phyloP scores from a whole-genome alignment of 2,113 vertebrate genomes.

The Sceloporus undulatus region DNA sequence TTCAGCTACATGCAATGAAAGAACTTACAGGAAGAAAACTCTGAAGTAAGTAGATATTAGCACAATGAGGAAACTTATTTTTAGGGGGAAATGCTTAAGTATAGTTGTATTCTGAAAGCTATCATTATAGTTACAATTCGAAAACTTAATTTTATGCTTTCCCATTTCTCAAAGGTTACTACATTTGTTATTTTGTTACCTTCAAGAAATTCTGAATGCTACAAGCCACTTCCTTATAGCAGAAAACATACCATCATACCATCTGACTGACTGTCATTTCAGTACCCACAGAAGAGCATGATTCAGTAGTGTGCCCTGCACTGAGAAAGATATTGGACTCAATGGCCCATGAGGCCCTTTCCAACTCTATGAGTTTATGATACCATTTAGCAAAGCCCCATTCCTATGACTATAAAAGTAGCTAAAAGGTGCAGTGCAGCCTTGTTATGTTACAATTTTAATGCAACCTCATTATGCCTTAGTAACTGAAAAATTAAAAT shows the following conservation, averaged over 20 bases:
- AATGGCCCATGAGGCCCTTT: too few species aligned
- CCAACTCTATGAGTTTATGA: too few species aligned
- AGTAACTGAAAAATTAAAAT: too few species aligned
- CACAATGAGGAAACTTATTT: constrained; percentile 10
- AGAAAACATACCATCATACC: not conserved
- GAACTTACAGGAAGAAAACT: not conserved
- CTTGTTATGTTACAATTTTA: not conserved
- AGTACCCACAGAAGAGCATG: not conserved
- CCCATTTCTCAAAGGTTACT: not conserved
- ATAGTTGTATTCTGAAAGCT: not conserved
- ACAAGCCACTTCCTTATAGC: not conserved
- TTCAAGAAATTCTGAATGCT: not conserved
- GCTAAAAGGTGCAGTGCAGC: too few species aligned
- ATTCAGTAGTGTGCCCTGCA: not conserved
- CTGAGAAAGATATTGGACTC: too few species aligned
- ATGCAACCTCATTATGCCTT: not conserved
- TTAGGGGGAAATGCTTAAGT: not conserved
- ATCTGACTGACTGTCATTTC: not conserved
- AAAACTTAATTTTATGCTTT: not conserved
- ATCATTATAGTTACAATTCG: not conserved
- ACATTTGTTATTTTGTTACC: not conserved
- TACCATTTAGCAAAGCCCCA: too few species aligned
- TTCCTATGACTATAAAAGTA: too few species aligned
- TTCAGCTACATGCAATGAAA: not conserved
- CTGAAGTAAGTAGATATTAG: constrained; percentile 31